phyloP scores from a whole-genome alignment of 1,140 invertebrate species.

The Trichonephila clavipes region DNA sequence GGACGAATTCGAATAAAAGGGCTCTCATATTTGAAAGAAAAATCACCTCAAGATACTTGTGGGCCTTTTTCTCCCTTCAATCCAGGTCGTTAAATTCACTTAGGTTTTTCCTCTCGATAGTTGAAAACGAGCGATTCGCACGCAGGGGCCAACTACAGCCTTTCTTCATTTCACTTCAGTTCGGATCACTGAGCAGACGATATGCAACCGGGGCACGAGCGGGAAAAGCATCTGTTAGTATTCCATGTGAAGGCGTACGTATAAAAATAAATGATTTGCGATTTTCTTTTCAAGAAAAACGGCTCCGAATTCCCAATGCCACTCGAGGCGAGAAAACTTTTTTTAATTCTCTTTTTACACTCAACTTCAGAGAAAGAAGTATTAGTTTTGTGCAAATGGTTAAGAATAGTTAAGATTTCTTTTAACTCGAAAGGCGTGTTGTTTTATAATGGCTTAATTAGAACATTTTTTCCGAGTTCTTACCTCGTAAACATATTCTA shows the following conservation, averaged over 20 bases:
- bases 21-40: background rate
- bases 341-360: background rate
- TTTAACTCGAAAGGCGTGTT: too few species aligned
- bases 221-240: background rate
- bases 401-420: background rate
- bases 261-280: background rate
- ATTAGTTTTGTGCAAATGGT: background rate
- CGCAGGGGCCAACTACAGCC: background rate
- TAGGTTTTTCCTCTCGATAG: background rate
- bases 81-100: background rate
- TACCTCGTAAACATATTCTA: too few species aligned
- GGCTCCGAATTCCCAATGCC: background rate
- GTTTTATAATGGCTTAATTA: too few species aligned
- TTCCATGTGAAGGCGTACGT: background rate
- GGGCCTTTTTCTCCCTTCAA: background rate
- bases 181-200: slow-evolving; percentile 13
- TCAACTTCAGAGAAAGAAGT: background rate
- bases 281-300: background rate
- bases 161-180: background rate
- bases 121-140: background rate
- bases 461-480: too few species aligned
- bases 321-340: background rate
- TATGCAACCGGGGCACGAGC: background rate
- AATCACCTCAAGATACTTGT: background rate
- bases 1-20: too few species aligned